Evolutionary conservation across 2,888 invertebrate genomes (phyloP), one percentile per base, ranked within the genome.

Genomic region (Exephanes ischioxanthus): DNA sequence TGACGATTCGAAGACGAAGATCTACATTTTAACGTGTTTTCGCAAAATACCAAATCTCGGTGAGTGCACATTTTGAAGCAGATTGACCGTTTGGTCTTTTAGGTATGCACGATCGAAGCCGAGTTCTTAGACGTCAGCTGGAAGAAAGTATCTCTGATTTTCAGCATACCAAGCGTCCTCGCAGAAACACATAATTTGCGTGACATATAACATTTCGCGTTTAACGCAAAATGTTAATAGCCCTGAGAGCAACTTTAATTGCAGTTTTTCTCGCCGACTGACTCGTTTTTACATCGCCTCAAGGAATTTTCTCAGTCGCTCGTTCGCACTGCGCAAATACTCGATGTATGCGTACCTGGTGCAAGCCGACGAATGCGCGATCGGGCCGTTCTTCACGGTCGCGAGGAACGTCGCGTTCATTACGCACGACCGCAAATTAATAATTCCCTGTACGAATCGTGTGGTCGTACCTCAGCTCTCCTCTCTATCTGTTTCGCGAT

Each of bases 341-440:
- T 33, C 33, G 33, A 63, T n/a, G 58, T 37, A 22, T 55, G 37
- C 61, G 22, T 51, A 41, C 61, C 58, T 45, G 19, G 6, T 33
- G 37, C 58, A 55, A 82, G 79, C 80, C 67, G 77, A 45, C 53
- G 73, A 83, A 80, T 80, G 66, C 33, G 72, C 80, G 68, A 83
- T 80, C 63, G 53, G 72, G 80, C 77, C 75, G 55, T 14, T 22
- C 19, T 61, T 76, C 55, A 37, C 53, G 22, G 68, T 70, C 48
- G 41, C 79, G 71, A 68, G 51, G 3, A 67, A 45, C 75, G 33
- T 75, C 41, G 76, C 76, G 83, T 83, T 83, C 72, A 80, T 83
- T 83, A 85, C 76, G 61, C 85, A 45, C 77, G 45, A 85, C 77
- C 33, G 41, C 45, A 67, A 73, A 85, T 85, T 85, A 80, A 85